A percentile compares a stretch with the other conserved stretches of the same genome.
These are phyloP conservation scores for Trichopria drosophilae DNA, from an alignment of 2,888 invertebrate genomes.

Conservation along the genomic window DNA sequence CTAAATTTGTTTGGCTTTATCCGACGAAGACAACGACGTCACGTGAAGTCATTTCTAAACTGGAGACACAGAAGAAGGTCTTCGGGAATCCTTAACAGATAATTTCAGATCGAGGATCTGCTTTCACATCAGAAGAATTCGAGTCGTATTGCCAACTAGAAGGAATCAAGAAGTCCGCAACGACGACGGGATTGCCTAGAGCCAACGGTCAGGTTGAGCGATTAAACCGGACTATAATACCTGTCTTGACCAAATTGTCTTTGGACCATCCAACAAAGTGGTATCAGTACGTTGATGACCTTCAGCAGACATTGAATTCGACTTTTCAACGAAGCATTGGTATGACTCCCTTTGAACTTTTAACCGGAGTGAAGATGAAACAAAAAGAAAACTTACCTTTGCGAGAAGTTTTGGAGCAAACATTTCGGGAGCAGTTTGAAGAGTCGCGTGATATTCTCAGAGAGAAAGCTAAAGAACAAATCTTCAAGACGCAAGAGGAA, in stretches of 20 bases:
- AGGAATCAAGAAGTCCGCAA: too few species aligned
- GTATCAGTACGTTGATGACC: conserved; percentile 8
- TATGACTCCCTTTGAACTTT: conserved; percentile 8
- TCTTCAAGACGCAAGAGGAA: too few species aligned
- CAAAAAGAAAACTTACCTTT: background rate
- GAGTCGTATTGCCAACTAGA: background rate
- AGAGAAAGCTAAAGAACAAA: background rate
- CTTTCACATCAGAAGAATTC: too few species aligned
- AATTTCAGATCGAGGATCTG: too few species aligned
- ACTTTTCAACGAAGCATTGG: conserved; percentile 10
- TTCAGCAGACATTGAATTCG: conserved; percentile 10
- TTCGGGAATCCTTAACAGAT: conserved; percentile 34
- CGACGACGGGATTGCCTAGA: too few species aligned
- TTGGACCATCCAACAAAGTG: conserved; percentile 12
- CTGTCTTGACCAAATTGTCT: conserved; percentile 9
- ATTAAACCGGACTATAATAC: conserved; percentile 7
- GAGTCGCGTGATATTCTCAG: background rate
- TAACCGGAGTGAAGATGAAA: background rate
- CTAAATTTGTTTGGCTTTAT: conserved; percentile 18
- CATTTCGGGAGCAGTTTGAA: background rate
- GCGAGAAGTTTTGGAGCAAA: conserved; percentile 1
- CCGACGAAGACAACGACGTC: conserved; percentile 34
- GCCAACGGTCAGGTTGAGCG: too few species aligned
- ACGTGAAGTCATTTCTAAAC: conserved; percentile 33
- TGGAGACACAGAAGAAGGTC: conserved; percentile 30